Evolutionary conservation across 2,888 invertebrate species (phyloP).

Genomic region (Synergus gifuensis): DNA sequence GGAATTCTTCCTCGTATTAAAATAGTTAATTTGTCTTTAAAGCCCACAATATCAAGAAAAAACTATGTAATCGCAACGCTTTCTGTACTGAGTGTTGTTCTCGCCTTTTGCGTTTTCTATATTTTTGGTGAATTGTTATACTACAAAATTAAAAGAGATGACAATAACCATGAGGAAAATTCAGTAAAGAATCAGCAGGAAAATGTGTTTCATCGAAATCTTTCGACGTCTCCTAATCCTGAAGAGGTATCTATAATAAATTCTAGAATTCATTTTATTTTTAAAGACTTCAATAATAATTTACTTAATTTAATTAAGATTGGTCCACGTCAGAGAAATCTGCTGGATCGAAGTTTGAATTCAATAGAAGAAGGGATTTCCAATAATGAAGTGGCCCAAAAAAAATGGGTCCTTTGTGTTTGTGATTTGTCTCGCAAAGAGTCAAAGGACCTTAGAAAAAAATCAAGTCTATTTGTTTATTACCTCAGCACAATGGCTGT

Average conservation of each 20-base stretch:
- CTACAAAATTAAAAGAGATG: conserved; percentile 57
- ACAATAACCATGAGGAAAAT: conserved; percentile 46
- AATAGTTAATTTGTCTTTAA: conserved; percentile 79
- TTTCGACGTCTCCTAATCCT: conserved; percentile 59
- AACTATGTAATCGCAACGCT: conserved; percentile 83
- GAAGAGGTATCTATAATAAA: no score
- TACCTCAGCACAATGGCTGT: conserved; percentile 88
- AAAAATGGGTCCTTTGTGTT: conserved; percentile 80
- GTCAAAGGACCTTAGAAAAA: conserved; percentile 81
- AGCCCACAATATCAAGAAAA: conserved; percentile 82
- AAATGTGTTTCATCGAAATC: conserved; percentile 38
- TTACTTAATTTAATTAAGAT: no score
- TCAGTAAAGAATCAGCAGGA: conserved; percentile 45
- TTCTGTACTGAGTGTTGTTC: conserved; percentile 80
- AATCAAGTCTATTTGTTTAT: conserved; percentile 86
- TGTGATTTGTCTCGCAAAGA: conserved; percentile 84
- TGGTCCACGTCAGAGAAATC: no score
- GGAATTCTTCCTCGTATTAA: conserved; percentile 73
- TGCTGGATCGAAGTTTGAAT: conserved; percentile 77
- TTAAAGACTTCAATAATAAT: no score
- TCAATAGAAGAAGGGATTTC: conserved; percentile 80
- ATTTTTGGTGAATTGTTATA: conserved; percentile 64
- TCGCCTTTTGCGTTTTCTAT: conserved; percentile 80
- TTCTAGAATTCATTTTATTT: no score
- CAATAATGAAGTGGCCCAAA: conserved; percentile 50